phyloP scores from a whole-genome alignment of 2,113 vertebrate species.

The Callithrix jacchus region DNA sequence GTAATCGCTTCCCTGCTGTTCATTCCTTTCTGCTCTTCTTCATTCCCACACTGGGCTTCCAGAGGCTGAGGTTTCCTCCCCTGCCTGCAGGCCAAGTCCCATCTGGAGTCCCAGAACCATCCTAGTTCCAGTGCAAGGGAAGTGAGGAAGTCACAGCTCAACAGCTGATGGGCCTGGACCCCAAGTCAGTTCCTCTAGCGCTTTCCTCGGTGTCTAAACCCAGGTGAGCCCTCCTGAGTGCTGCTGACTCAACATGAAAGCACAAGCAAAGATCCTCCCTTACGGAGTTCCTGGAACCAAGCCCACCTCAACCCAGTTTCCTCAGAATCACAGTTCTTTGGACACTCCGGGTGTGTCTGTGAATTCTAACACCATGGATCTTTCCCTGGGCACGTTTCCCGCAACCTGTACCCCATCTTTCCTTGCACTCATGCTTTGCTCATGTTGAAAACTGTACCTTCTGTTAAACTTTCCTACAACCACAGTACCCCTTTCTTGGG shows the following conservation, averaged over 20 bases:
- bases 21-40: neutral
- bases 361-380: neutral
- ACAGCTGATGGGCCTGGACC: too few relatives aligned
- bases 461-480: fast-evolving
- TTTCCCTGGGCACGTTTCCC: too few relatives aligned
- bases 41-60: neutral
- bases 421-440: neutral
- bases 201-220: fast-evolving
- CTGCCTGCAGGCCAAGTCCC: fast-evolving
- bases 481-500: fast-evolving
- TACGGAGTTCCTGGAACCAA: neutral
- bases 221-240: neutral
- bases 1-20: neutral
- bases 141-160: neutral
- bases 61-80: neutral
- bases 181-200: neutral
- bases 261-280: fast-evolving
- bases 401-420: neutral
- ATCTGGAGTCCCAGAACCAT: neutral
- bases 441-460: neutral
- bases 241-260: fast-evolving
- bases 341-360: neutral
- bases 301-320: neutral
- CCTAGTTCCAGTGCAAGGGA: neutral
- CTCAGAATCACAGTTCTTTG: neutral